phyloP scores from a whole-genome alignment of 2,797 vertebrate genomes.

The Thripadectes ignobilis region DNA sequence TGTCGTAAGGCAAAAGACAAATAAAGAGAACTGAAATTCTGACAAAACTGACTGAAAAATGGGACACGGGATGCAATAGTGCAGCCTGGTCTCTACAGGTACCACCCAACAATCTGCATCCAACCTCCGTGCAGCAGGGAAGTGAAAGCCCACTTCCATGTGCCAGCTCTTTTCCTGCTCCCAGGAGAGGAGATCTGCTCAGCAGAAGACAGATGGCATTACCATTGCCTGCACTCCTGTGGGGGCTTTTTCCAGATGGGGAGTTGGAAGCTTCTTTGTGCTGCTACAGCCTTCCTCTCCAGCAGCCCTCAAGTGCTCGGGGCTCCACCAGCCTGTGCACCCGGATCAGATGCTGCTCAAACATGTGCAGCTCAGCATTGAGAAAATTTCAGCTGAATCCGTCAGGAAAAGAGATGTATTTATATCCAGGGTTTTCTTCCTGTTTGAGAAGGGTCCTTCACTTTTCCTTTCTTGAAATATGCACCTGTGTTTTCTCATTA shows the following conservation, averaged over 20 bases:
- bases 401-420: background rate
- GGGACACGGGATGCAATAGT: background rate
- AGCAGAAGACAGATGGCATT: constrained; percentile 28
- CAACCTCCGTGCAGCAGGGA: background rate
- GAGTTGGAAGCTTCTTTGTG: constrained; percentile 40
- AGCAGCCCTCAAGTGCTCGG: background rate
- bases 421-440: background rate
- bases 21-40: background rate
- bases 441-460: background rate
- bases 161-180: constrained; percentile 26
- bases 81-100: constrained; percentile 4
- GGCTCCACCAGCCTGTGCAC: background rate
- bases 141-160: constrained; percentile 17
- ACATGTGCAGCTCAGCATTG: fast-evolving
- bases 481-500: background rate
- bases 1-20: background rate
- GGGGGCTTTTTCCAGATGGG: constrained; percentile 58
- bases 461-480: background rate
- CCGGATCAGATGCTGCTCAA: background rate
- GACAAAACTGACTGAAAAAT: background rate
- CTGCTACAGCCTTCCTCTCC: constrained; percentile 9
- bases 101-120: background rate
- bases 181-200: constrained; percentile 12
- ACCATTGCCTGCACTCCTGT: constrained; percentile 29
- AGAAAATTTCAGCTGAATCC: background rate